Evolutionary conservation across 1,140 invertebrate genomes (phyloP).

Genomic region (Megalopta genalis): DNA sequence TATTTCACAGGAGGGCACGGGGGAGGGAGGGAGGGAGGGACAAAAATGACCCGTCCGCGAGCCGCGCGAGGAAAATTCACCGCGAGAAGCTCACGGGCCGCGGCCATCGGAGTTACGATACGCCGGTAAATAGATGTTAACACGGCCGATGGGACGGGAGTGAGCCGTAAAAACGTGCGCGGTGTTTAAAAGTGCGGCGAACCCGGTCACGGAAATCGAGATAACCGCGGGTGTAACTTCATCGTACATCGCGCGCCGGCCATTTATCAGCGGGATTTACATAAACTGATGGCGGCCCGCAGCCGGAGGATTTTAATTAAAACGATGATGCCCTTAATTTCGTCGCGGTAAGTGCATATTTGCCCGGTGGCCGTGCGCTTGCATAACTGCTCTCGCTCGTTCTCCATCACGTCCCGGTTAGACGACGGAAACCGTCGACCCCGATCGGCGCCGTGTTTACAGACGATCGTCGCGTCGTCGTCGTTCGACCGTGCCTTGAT

Average conservation of each 20-base stretch:
- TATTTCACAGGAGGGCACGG: no score
- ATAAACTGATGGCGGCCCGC: slow-evolving; percentile 54
- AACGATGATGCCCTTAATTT: slow-evolving; percentile 62
- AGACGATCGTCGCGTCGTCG: no score
- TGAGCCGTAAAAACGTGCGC: slow-evolving; percentile 43
- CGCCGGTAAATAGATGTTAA: slow-evolving; percentile 4
- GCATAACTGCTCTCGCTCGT: slow-evolving; percentile 22
- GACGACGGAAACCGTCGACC: not conserved
- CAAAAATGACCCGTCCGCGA: not conserved
- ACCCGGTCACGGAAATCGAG: slow-evolving; percentile 46
- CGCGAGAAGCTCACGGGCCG: not conserved
- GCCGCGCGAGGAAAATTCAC: not conserved
- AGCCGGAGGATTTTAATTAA: slow-evolving; percentile 58
- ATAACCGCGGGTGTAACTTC: slow-evolving; percentile 38
- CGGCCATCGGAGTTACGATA: not conserved
- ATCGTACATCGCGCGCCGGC: slow-evolving; percentile 35
- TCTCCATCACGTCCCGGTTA: slow-evolving; percentile 20
- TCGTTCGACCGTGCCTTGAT: not conserved
- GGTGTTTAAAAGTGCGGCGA: slow-evolving; percentile 45
- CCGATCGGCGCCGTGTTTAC: slow-evolving; percentile 9
- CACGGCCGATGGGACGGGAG: slow-evolving; percentile 3
- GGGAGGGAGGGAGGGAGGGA: no score
- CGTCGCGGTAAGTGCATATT: slow-evolving; percentile 24
- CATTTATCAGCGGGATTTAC: slow-evolving; percentile 60
- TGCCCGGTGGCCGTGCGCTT: slow-evolving; percentile 11